These are phyloP conservation scores for Rhyacichthys aspro DNA, from an alignment of 2,797 vertebrate genomes.

Conservation along the genomic window DNA sequence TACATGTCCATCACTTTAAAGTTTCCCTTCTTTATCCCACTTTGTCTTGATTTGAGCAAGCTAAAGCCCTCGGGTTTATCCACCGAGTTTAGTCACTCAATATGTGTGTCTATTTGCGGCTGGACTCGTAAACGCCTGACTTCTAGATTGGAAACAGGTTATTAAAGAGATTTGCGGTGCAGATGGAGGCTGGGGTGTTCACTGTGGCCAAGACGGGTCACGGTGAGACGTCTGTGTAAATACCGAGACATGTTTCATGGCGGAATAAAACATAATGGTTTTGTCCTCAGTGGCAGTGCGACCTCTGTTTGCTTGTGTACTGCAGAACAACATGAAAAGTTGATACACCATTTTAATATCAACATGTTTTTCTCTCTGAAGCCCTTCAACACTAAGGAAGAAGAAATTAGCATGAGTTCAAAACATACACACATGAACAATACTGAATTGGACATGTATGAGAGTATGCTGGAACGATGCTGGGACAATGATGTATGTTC, in stretches of 20 bases:
- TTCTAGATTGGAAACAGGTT: conserved; percentile 31
- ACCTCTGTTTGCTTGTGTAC: too few relatives aligned
- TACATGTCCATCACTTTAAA: conserved; percentile 44
- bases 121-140: conserved; percentile 3
- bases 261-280: conserved; percentile 52
- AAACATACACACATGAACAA: neutral
- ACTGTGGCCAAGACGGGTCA: conserved; percentile 33
- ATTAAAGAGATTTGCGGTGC: conserved; percentile 37
- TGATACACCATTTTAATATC: too few relatives aligned
- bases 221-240: conserved; percentile 20
- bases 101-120: conserved; percentile 6
- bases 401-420: neutral
- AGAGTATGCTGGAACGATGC: neutral
- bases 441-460: neutral
- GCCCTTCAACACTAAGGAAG: neutral
- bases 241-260: conserved; percentile 39
- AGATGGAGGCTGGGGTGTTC: conserved; percentile 36
- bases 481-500: conserved; percentile 40
- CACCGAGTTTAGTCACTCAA: conserved; percentile 9
- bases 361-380: too few relatives aligned
- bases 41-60: conserved; percentile 15
- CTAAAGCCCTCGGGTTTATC: conserved; percentile 8
- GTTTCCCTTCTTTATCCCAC: conserved; percentile 25
- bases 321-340: neutral
- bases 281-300: conserved; percentile 35